phyloP scores from a whole-genome alignment of 2,113 vertebrate genomes.

The Carassius carassius region DNA sequence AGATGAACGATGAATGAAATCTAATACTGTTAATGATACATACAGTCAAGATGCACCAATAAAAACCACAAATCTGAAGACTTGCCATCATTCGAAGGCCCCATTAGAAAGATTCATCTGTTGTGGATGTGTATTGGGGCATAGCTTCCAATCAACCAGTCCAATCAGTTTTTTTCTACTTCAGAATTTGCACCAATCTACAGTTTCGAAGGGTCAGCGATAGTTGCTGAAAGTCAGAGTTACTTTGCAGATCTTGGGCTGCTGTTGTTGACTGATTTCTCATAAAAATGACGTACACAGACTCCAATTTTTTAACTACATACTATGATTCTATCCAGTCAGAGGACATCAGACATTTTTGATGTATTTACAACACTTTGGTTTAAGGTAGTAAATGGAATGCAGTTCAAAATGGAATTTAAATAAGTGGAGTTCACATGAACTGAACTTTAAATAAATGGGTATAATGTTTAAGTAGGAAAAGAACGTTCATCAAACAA shows the following conservation, averaged over 20 bases:
- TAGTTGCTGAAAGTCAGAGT: no score
- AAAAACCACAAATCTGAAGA: background rate
- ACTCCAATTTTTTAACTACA: no score
- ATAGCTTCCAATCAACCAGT: background rate
- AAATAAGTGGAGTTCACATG: background rate
- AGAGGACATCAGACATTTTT: no score
- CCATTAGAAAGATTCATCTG: constrained; percentile 5
- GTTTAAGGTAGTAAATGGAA: background rate
- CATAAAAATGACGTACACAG: no score
- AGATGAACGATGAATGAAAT: constrained; percentile 14
- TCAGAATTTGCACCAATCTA: no score
- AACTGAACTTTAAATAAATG: background rate
- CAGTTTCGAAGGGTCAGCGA: no score
- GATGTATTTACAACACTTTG: no score
- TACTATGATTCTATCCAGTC: no score
- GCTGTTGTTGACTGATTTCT: no score
- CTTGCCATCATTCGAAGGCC: background rate
- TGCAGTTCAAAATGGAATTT: background rate
- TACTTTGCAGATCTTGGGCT: no score
- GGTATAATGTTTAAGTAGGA: background rate
- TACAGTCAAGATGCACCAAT: background rate
- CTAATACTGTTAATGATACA: background rate
- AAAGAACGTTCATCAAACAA: background rate
- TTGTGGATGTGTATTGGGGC: background rate
- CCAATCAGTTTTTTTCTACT: no score